Conservation (phyloP, 2,113 vertebrate species). For the Dicerorhinus sumatrensis region DNA sequence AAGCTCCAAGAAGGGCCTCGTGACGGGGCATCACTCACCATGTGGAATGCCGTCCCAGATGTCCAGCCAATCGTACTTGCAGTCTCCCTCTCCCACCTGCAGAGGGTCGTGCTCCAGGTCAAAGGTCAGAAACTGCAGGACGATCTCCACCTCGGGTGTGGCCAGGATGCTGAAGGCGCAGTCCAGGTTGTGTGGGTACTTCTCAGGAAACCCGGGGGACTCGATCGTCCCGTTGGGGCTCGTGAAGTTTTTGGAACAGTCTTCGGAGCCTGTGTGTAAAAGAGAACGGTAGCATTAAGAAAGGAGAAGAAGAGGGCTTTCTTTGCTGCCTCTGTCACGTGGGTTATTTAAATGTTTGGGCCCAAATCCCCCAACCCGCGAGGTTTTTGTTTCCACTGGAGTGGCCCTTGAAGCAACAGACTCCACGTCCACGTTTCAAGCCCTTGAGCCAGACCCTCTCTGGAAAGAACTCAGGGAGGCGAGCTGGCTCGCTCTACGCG, state of each 20-base stretch:
- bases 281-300: constrained; percentile 50
- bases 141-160: constrained; percentile 96
- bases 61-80: constrained; percentile 99
- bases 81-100: constrained; percentile 95
- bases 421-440: constrained; percentile 45
- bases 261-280: constrained; percentile 94
- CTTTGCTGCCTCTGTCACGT: not conserved
- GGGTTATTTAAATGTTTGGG: constrained; percentile 63
- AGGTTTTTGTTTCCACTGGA: constrained; percentile 72
- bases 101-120: constrained; percentile 98
- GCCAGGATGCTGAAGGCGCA: constrained; percentile 97
- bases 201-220: constrained; percentile 97
- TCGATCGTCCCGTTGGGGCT: constrained; percentile 94
- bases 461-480: not conserved
- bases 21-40: constrained; percentile 87
- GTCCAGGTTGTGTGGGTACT: constrained; percentile 99
- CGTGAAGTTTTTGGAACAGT: constrained; percentile 98
- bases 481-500: not conserved
- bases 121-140: constrained; percentile 96
- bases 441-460: constrained; percentile 28
- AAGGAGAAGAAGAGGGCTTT: not conserved
- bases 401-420: constrained; percentile 66
- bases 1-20: not conserved
- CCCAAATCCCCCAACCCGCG: not conserved
- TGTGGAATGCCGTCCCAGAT: constrained; percentile 98